Conservation (phyloP, 1,140 invertebrate genomes). For the Drosophila virilis region DNA sequence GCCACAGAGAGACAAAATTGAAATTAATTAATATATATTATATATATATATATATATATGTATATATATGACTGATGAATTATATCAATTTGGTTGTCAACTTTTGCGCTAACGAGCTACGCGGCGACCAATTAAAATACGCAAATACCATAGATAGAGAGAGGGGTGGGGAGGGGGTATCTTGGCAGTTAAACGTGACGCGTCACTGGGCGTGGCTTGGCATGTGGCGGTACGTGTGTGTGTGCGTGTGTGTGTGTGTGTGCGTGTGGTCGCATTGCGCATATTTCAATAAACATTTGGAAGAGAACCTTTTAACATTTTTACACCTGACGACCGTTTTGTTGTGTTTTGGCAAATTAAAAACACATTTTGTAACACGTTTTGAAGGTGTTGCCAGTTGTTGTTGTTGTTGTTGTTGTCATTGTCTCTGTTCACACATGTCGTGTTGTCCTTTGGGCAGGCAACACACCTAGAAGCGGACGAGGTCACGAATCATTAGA, state of each 20-base stretch:
- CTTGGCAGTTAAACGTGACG: slow-evolving; percentile 16
- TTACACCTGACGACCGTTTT: slow-evolving; percentile 62
- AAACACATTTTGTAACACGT: slow-evolving; percentile 71
- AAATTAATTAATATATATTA: slow-evolving; percentile 72
- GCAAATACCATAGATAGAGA: slow-evolving; percentile 7
- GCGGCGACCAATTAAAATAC: slow-evolving; percentile 69
- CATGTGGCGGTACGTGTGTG: not conserved
- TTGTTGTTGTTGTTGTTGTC: slow-evolving; percentile 19
- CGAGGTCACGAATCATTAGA: slow-evolving; percentile 63
- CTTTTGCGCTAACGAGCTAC: slow-evolving; percentile 67
- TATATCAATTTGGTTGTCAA: slow-evolving; percentile 69
- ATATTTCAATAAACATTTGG: slow-evolving; percentile 44
- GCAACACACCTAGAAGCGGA: slow-evolving; percentile 20
- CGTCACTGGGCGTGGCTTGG: not conserved
- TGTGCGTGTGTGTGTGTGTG: slow-evolving; percentile 1
- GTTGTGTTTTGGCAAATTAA: slow-evolving; percentile 62
- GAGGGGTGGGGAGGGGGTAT: slow-evolving; percentile 14
- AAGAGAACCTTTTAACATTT: slow-evolving; percentile 59
- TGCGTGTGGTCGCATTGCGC: slow-evolving; percentile 62
- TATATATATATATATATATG: slow-evolving; percentile 20
- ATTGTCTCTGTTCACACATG: slow-evolving; percentile 58
- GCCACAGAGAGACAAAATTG: slow-evolving; percentile 37
- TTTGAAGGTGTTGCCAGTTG: slow-evolving; percentile 32
- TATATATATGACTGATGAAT: slow-evolving; percentile 54
- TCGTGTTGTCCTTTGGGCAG: slow-evolving; percentile 27